These are phyloP conservation scores for Brachionus koreanus DNA, from an alignment of 1,140 invertebrate genomes.

Conservation along the genomic window DNA sequence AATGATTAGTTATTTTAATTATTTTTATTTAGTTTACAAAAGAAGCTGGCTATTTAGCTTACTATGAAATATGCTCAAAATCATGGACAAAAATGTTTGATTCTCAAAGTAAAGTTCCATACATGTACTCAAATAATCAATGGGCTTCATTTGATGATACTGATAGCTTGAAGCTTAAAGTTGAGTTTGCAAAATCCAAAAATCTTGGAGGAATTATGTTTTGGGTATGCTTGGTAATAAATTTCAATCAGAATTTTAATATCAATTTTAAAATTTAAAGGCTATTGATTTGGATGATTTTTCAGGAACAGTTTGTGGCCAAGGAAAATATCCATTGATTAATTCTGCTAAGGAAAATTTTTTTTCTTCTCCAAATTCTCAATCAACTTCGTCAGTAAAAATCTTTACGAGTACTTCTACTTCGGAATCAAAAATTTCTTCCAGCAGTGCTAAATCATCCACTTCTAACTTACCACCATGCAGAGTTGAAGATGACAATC, in stretches of 20 bases:
- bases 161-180: constrained; percentile 47
- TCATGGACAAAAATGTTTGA: not conserved
- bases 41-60: constrained; percentile 77
- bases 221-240: constrained; percentile 6
- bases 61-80: constrained; percentile 69
- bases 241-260: constrained; percentile 96
- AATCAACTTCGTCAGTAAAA: not conserved
- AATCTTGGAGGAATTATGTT: constrained; percentile 30
- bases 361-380: too few species aligned
- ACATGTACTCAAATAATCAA: constrained; percentile 77
- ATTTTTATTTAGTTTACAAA: constrained; percentile 68
- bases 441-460: not conserved
- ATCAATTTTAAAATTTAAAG: constrained; percentile 62
- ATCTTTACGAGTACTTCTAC: not conserved
- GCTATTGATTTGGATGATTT: constrained; percentile 52
- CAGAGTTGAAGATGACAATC: too few species aligned
- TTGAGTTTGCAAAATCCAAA: not conserved
- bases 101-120: constrained; percentile 61
- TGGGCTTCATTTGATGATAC: constrained; percentile 89
- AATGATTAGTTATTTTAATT: not conserved
- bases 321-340: constrained; percentile 42
- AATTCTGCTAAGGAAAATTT: not conserved
- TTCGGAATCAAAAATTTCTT: not conserved
- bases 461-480: not conserved
- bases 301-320: constrained; percentile 5